Evolutionary conservation across 1,140 invertebrate genomes (phyloP).

Genomic region (Calephelis virginiensis): DNA sequence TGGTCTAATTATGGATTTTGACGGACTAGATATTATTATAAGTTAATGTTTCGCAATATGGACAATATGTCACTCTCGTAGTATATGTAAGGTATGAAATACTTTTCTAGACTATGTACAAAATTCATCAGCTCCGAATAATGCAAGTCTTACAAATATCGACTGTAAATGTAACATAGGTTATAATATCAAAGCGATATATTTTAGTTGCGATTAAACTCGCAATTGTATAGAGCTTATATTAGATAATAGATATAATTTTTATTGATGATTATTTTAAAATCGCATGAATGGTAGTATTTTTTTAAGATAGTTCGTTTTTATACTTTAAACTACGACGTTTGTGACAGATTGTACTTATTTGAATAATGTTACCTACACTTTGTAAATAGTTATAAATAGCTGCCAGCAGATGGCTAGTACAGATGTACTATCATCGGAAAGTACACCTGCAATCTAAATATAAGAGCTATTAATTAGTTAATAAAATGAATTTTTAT

Average conservation of each 20-base stretch:
- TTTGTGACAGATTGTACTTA: slow-evolving; percentile 14
- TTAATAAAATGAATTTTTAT: slow-evolving; percentile 11
- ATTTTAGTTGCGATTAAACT: background rate
- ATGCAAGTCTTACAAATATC: slow-evolving; percentile 7
- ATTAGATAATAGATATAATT: slow-evolving; percentile 15
- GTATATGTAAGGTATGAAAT: slow-evolving; percentile 17
- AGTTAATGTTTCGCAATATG: slow-evolving; percentile 10
- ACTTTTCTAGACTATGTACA: slow-evolving; percentile 14
- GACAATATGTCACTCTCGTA: slow-evolving; percentile 16
- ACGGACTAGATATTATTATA: background rate
- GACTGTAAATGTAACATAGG: slow-evolving; percentile 18
- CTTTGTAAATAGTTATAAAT: slow-evolving; percentile 15
- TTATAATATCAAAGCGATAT: slow-evolving; percentile 14
- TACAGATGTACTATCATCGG: slow-evolving; percentile 7
- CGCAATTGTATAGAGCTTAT: slow-evolving; percentile 15
- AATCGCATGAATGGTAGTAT: slow-evolving; percentile 10
- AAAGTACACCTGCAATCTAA: slow-evolving; percentile 2
- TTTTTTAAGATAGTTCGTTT: background rate
- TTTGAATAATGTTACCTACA: slow-evolving; percentile 15
- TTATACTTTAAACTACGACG: slow-evolving; percentile 7
- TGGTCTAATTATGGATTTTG: too few species aligned
- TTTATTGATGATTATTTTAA: slow-evolving; percentile 12
- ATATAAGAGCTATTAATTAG: slow-evolving; percentile 13
- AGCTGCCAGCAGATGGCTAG: background rate
- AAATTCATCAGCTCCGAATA: slow-evolving; percentile 17